Evolutionary conservation across 2,888 invertebrate species (phyloP).

Genomic region (Yponomeuta plumbellus): DNA sequence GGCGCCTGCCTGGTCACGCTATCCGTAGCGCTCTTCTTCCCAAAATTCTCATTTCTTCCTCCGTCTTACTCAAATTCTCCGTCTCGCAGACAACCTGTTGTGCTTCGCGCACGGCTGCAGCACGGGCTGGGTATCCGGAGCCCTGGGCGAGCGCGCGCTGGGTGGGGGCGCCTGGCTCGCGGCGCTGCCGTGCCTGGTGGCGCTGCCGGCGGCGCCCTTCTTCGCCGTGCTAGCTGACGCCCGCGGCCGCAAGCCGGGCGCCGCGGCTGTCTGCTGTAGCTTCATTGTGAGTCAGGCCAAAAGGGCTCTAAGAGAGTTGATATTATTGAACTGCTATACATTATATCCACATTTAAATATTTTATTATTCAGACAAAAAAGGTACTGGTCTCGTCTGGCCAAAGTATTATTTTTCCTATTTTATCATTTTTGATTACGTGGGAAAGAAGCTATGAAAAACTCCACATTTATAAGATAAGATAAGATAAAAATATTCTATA

Average conservation of each 20-base stretch:
- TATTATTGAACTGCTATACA: too few relatives aligned
- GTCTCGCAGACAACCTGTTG: conserved; percentile 56
- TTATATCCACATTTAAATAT: too few relatives aligned
- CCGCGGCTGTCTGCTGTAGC: conserved; percentile 53
- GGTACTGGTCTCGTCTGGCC: too few relatives aligned
- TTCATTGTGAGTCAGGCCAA: conserved; percentile 53
- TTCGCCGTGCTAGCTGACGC: conserved; percentile 64
- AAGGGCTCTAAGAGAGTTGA: too few relatives aligned
- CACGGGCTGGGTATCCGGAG: conserved; percentile 68
- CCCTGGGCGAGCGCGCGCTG: conserved; percentile 60
- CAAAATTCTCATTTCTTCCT: conserved; percentile 21
- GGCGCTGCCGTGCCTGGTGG: conserved; percentile 61
- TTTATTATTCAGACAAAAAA: too few relatives aligned
- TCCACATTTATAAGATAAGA: too few relatives aligned
- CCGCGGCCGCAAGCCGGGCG: conserved; percentile 58
- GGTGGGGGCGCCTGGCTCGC: conserved; percentile 68
- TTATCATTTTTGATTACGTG: too few relatives aligned
- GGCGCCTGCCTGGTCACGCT: conserved; percentile 62
- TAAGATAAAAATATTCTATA: too few relatives aligned
- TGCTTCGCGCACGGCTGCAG: conserved; percentile 71
- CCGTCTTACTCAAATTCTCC: not conserved
- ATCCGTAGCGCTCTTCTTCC: conserved; percentile 66
- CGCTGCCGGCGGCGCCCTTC: conserved; percentile 64
- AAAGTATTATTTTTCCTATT: too few relatives aligned
- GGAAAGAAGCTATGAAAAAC: too few relatives aligned